Base-by-base conservation (phyloP, 2,797 vertebrate genomes). In the Poeciliopsis turneri region DNA sequence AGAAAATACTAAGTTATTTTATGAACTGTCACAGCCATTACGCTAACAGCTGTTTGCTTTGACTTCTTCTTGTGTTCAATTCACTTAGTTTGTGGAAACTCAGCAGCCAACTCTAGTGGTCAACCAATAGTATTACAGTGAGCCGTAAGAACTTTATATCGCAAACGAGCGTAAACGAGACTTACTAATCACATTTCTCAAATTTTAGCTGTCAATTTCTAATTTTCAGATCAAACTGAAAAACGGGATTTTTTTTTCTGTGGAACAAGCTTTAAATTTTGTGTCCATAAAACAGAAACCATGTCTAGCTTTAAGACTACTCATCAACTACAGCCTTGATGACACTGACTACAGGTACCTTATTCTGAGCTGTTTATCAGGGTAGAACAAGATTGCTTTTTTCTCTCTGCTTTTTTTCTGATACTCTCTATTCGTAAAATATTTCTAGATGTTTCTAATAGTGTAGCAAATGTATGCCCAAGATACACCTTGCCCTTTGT, bases 41-140 rank as follows among this genome's bases (percentile, higher is more conserved):
- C 82, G 86, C 89, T 77, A 84, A 75, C 90, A 77, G 84, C 84
- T 76, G 84, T 53, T 46, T 41, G 2, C 2, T 53, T 61, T 61
- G 78, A 78, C 80, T 84, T 86, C 86, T 46, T 61, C 82, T 59
- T 41, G 39, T 57, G 28, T 51, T 64, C 0, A 71, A 76, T 69
- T 23, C 39, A 2, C 0, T 0, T 0, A 68, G 0, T 7, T 9
- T 6, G 30, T 28, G 1, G 3, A 47, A 15, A 1, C 0, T 0
- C 6, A 46, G 0, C 2, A 78, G 84, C 86, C 77, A 82, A 87
- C 49, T 43, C 74, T 78, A 5, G 9, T 25, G 82, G 2, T 0
- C 4, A 15, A 5, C n/a, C 1, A 23, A 8, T 1, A 7, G 6
- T 76, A 11, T 2, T 1, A n/a, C 18, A 73, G 4, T 2, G 0